Conservation (phyloP, 2,797 vertebrate genomes). For the Lacerta viridis region DNA sequence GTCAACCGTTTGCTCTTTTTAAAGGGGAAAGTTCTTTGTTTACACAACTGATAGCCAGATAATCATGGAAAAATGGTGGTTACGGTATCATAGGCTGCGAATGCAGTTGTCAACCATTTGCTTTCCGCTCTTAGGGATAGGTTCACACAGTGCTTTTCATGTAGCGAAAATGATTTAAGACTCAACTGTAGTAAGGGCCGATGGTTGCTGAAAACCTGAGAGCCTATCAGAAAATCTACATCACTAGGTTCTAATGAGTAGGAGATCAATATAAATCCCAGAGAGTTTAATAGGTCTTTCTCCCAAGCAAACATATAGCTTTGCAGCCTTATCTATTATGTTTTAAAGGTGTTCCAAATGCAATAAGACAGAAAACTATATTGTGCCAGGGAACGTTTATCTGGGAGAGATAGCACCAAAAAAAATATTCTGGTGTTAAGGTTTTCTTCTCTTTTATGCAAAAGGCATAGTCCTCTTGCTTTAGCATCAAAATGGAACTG, state of each 20-base stretch:
- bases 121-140: too few relatives aligned
- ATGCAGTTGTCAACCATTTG: too few relatives aligned
- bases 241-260: neutral
- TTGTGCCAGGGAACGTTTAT: neutral
- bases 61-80: too few relatives aligned
- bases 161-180: too few relatives aligned
- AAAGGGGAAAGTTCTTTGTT: too few relatives aligned
- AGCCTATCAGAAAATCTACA: too few relatives aligned
- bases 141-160: too few relatives aligned
- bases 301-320: neutral
- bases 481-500: neutral
- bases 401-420: neutral
- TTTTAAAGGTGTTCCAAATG: constrained; percentile 3
- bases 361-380: neutral
- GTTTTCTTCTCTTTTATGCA: neutral
- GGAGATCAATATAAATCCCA: neutral
- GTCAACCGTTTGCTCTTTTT: too few relatives aligned
- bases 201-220: too few relatives aligned
- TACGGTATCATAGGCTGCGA: too few relatives aligned
- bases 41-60: too few relatives aligned
- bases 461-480: neutral
- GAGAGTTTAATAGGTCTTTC: neutral
- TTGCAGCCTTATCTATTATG: neutral
- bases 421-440: neutral
- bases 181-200: too few relatives aligned